Evolutionary conservation across 2,113 vertebrate species (phyloP), one percentile per base, ranked within the genome.

Genomic region (Myotis brandtii): DNA sequence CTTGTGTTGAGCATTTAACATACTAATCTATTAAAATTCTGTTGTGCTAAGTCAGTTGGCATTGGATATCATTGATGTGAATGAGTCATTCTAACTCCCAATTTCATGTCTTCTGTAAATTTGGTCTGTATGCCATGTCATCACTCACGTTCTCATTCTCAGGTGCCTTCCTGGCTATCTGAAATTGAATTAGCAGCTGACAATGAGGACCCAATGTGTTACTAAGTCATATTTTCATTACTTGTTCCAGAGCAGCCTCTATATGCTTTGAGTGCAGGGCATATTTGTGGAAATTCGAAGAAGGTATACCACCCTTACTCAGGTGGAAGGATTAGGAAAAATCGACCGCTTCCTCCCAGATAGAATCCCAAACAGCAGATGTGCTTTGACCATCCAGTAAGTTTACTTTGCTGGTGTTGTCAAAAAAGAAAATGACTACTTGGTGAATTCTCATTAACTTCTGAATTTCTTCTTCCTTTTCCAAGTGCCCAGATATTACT

Each of bases 381-480:
- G 30, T 79, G 62, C 30, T 52, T 52, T 86, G 52, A 75, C 67
- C 43, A 21, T 67, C 40, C 69, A 34, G 70, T 77, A n/a, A 59
- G 86, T 67, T 89, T 91, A 30, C 17, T 88, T 8, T 70, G 34
- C 17, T 48, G 46, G 3, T 59, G 27, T 2, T 85, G 87, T 87
- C 18, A 59, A 52, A 72, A 80, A 81, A 48, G 70, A 76, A 96
- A 96, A 95, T 72, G 56, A 69, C 34, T 75, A 76, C 50, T 84
- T 92, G 40, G 37, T 62, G 56, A 72, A 79, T 64, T 83, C 62
- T 89, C 76, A 21, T 80, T 89, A 89, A 75, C 56, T 93, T 43
- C 34, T 86, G 62, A 82, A 37, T 75, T 80, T 6, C 56, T 89
- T 92, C 72, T 89, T 91, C 72, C 73, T 93, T 90, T 95, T 80